Evolutionary conservation across 2,888 invertebrate species (phyloP).

Genomic region (Stramonita haemastoma): DNA sequence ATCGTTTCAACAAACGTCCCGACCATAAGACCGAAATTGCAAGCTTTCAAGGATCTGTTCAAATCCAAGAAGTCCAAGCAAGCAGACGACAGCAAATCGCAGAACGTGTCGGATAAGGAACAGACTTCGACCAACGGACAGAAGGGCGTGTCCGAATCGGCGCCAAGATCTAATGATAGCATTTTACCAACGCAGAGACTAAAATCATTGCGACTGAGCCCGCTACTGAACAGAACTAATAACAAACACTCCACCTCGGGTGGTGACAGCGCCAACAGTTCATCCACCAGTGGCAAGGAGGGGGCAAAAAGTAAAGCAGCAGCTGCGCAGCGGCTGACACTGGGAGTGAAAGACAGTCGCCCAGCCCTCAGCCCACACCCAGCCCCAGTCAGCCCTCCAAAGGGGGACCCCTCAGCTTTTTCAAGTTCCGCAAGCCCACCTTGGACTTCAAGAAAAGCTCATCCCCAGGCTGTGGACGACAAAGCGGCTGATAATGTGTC

Average conservation of each 20-base stretch:
- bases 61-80: slow-evolving; percentile 33
- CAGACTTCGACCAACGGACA: neutral
- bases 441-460: slow-evolving; percentile 28
- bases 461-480: slow-evolving; percentile 10
- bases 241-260: slow-evolving; percentile 21
- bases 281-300: neutral
- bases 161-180: neutral
- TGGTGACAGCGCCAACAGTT: slow-evolving; percentile 4
- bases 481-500: neutral
- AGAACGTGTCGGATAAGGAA: slow-evolving; percentile 14
- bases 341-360: slow-evolving; percentile 20
- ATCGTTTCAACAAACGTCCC: slow-evolving; percentile 29
- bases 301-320: neutral
- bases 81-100: slow-evolving; percentile 11
- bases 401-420: slow-evolving; percentile 34
- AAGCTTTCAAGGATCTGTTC: slow-evolving; percentile 32
- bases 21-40: slow-evolving; percentile 17
- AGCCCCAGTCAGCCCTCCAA: slow-evolving; percentile 35
- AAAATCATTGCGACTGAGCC: slow-evolving; percentile 35
- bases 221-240: slow-evolving; percentile 28
- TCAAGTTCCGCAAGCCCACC: slow-evolving; percentile 31
- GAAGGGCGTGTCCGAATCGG: neutral
- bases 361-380: slow-evolving; percentile 30
- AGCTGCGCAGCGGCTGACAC: neutral
- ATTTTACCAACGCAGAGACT: slow-evolving; percentile 9